Percentiles rank a stretch among this genome's conserved stretches.
These are phyloP conservation scores for Syndactyla subalaris DNA, from an alignment of 2,797 vertebrate species.

Conservation along the genomic window DNA sequence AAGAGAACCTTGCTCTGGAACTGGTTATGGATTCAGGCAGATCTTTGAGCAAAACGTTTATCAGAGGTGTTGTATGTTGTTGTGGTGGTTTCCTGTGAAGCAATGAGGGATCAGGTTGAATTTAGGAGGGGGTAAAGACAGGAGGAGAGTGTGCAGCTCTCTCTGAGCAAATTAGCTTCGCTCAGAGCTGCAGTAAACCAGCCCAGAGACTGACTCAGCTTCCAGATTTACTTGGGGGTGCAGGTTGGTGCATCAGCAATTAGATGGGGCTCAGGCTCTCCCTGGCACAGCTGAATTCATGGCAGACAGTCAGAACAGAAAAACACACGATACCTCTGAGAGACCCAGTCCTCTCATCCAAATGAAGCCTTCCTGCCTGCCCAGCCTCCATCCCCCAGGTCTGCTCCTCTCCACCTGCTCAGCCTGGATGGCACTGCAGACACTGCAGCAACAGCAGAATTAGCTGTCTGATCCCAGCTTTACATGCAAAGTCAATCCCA, in stretches of 20 bases:
- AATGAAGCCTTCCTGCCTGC: not conserved
- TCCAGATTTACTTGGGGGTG: not conserved
- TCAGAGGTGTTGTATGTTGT: not conserved
- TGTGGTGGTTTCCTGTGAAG: not conserved
- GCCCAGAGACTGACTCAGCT: not conserved
- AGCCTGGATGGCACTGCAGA: not conserved
- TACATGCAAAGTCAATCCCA: not conserved
- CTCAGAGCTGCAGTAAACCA: not conserved
- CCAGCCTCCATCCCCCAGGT: not conserved
- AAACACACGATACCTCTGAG: not conserved
- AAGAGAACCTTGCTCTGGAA: not conserved
- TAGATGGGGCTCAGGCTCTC: not conserved
- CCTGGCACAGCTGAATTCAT: not conserved
- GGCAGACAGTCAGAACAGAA: not conserved
- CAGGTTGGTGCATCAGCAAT: not conserved
- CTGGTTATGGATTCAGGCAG: not conserved
- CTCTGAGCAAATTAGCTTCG: not conserved
- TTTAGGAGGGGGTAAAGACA: not conserved
- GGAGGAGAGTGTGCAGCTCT: not conserved
- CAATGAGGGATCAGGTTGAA: not conserved
- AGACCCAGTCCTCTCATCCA: not conserved
- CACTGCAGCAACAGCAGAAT: not conserved
- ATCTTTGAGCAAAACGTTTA: not conserved
- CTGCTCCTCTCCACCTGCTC: not conserved
- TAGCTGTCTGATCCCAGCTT: not conserved